Conservation (phyloP, 2,888 invertebrate genomes). For the Nebria salina region DNA sequence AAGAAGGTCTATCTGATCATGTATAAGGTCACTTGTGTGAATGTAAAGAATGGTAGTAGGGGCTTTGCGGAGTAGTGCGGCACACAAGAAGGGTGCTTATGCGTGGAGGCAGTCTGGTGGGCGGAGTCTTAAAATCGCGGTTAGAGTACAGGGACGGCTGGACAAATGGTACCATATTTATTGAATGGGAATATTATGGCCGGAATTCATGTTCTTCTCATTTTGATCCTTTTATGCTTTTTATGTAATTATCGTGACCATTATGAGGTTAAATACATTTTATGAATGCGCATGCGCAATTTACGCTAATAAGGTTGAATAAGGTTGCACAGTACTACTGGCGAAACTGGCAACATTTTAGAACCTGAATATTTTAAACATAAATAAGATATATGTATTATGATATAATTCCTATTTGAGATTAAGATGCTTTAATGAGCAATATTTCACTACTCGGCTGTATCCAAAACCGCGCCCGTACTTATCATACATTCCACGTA, state of each 20-base stretch:
- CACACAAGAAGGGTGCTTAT: slow-evolving; percentile 7
- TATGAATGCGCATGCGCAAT: no score
- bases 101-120: slow-evolving; percentile 28
- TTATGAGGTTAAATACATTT: no score
- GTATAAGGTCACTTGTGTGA: slow-evolving; percentile 43
- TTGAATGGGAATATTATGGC: no score
- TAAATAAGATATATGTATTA: no score
- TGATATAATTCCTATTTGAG: background rate
- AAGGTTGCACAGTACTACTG: no score
- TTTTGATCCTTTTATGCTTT: no score
- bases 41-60: slow-evolving; percentile 31
- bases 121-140: slow-evolving; percentile 24
- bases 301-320: no score
- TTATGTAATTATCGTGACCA: no score
- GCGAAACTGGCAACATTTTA: no score
- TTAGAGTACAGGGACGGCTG: slow-evolving; percentile 29
- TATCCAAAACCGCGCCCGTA: background rate
- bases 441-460: background rate
- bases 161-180: background rate
- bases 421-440: background rate
- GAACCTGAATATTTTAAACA: no score
- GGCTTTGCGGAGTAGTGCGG: slow-evolving; percentile 5
- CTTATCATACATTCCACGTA: background rate
- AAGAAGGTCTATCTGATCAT: slow-evolving; percentile 25
- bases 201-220: no score